Percentiles rank a stretch among this genome's conserved stretches.
Evolutionary conservation across 1,140 invertebrate species (phyloP).

Genomic region (Neodiprion virginianus): DNA sequence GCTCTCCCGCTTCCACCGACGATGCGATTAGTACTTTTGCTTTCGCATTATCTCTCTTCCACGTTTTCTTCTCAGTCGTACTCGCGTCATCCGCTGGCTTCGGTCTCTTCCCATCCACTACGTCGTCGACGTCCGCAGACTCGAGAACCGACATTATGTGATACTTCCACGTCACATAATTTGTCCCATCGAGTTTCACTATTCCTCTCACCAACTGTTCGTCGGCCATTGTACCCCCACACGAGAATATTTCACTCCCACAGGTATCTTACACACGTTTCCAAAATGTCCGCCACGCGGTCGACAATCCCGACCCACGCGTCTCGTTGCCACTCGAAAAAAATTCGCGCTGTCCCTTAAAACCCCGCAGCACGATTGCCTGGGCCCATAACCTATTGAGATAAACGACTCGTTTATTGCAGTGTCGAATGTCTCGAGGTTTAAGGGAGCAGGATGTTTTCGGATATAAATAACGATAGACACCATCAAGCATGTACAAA

Average conservation of each 20-base stretch:
- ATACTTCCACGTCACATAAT: conserved; percentile 47
- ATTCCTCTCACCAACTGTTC: conserved; percentile 16
- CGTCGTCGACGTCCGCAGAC: conserved; percentile 35
- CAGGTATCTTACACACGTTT: not conserved
- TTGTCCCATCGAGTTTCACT: conserved; percentile 39
- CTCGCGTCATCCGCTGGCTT: not conserved
- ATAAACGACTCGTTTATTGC: too few relatives aligned
- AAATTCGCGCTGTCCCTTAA: not conserved
- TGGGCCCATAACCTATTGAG: conserved; percentile 30
- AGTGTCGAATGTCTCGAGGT: too few relatives aligned
- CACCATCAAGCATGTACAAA: too few relatives aligned
- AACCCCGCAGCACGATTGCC: not conserved
- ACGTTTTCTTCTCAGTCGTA: conserved; percentile 19
- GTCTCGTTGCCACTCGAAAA: not conserved
- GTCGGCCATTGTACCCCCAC: conserved; percentile 17
- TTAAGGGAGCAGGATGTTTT: too few relatives aligned
- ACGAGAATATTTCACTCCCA: not conserved
- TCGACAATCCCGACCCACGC: not conserved
- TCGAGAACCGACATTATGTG: conserved; percentile 42
- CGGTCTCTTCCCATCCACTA: conserved; percentile 29
- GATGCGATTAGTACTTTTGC: conserved; percentile 47
- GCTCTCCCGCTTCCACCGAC: conserved; percentile 42
- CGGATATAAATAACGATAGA: too few relatives aligned
- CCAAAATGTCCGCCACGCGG: conserved; percentile 5
- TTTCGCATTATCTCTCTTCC: conserved; percentile 42